Percentiles rank a stretch among this genome's conserved stretches.
phyloP scores from a whole-genome alignment of 2,888 invertebrate species.

The Chromoteleia sp. region DNA sequence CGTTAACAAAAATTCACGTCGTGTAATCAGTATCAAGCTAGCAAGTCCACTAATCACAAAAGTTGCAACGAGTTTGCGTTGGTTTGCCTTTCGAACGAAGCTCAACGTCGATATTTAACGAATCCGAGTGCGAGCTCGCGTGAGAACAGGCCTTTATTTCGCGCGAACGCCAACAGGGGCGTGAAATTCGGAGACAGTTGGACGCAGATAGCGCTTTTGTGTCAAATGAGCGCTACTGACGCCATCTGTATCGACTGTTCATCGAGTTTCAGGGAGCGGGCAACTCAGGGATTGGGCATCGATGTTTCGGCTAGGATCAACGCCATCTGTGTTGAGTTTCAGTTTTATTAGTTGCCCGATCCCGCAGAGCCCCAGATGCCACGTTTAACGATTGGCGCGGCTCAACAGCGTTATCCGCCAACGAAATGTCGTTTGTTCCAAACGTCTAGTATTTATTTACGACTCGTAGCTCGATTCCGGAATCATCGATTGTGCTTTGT shows the following conservation, averaged over 20 bases:
- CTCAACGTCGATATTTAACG: slow-evolving; percentile 61
- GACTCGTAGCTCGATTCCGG: slow-evolving; percentile 44
- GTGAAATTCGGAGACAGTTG: slow-evolving; percentile 60
- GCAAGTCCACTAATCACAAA: slow-evolving; percentile 44
- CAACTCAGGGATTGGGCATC: slow-evolving; percentile 4
- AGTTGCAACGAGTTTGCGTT: slow-evolving; percentile 54
- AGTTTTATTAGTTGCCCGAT: slow-evolving; percentile 23
- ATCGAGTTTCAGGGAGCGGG: slow-evolving; percentile 34
- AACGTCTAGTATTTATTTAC: slow-evolving; percentile 61
- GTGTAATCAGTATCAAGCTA: slow-evolving; percentile 56
- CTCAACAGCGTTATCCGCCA: slow-evolving; percentile 77
- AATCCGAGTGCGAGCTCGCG: slow-evolving; percentile 71
- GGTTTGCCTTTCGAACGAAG: slow-evolving; percentile 59
- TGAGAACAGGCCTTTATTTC: slow-evolving; percentile 75
- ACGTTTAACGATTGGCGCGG: slow-evolving; percentile 60
- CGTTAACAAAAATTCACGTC: slow-evolving; percentile 41
- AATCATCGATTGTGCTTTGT: slow-evolving; percentile 65
- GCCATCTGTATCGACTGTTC: slow-evolving; percentile 22
- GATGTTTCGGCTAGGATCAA: slow-evolving; percentile 40
- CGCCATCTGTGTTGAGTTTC: slow-evolving; percentile 22
- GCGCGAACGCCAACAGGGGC: slow-evolving; percentile 74
- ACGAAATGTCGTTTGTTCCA: slow-evolving; percentile 45
- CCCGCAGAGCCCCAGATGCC: slow-evolving; percentile 31
- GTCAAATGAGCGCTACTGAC: neutral
- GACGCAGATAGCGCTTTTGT: slow-evolving; percentile 11